A percentile compares a stretch with the other conserved stretches of the same genome.
Evolutionary conservation across 2,888 invertebrate species (phyloP).

Genomic region (Macrosiphum euphorbiae): DNA sequence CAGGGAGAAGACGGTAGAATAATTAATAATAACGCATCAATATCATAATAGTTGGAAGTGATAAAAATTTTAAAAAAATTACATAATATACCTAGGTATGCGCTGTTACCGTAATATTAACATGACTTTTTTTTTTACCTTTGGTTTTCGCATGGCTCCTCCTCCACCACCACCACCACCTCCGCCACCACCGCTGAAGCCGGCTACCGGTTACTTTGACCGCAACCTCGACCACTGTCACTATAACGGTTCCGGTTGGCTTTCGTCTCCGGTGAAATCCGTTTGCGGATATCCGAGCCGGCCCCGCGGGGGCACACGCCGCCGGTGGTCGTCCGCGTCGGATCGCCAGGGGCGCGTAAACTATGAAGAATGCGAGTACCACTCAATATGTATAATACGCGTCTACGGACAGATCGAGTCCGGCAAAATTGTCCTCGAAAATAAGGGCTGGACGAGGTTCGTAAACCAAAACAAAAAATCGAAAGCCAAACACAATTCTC

Average conservation of each 20-base stretch:
- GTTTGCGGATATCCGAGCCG: neutral
- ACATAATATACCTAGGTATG: too few relatives aligned
- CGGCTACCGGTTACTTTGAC: neutral
- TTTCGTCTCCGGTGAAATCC: neutral
- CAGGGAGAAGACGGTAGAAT: neutral
- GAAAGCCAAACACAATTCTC: neutral
- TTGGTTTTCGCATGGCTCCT: conserved; percentile 48
- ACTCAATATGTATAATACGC: neutral
- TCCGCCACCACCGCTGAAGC: neutral
- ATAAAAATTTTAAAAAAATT: neutral
- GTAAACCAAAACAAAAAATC: neutral
- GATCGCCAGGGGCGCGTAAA: neutral
- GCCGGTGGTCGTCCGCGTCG: neutral
- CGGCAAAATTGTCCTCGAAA: neutral
- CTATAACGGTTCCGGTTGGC: neutral
- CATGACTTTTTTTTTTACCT: conserved; percentile 26
- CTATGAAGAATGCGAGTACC: neutral
- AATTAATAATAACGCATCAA: neutral
- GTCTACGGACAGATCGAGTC: neutral
- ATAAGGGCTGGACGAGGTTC: neutral
- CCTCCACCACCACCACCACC: neutral
- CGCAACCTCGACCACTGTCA: neutral
- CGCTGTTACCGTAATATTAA: neutral
- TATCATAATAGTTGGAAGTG: neutral
- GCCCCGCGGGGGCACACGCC: neutral